Evolutionary conservation across 2,797 vertebrate genomes (phyloP).

Genomic region (Megaceryle alcyon): DNA sequence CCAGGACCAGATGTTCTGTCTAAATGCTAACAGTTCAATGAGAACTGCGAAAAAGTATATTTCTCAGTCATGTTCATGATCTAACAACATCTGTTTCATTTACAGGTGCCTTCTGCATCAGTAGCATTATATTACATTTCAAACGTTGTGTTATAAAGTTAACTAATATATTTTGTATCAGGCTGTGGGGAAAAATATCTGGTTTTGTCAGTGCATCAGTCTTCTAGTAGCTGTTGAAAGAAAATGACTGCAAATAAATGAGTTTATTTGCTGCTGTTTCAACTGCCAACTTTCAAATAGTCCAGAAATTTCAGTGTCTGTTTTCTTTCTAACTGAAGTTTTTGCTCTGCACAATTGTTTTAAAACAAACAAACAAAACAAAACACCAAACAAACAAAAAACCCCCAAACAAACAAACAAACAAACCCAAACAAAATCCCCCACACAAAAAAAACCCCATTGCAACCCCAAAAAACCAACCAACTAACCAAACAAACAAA

Average conservation of each 20-base stretch:
- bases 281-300: not conserved
- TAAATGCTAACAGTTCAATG: slow-evolving; percentile 23
- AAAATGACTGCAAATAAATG: not conserved
- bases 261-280: not conserved
- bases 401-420: too few relatives aligned
- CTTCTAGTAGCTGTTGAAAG: not conserved
- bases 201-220: not conserved
- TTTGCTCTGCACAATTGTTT: not conserved
- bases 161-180: not conserved
- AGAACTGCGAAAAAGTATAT: not conserved
- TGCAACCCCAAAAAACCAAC: too few relatives aligned
- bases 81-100: slow-evolving; percentile 16
- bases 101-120: slow-evolving; percentile 19
- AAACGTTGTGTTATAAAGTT: not conserved
- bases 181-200: not conserved
- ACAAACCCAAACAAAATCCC: too few relatives aligned
- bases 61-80: slow-evolving; percentile 14
- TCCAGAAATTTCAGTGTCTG: not conserved
- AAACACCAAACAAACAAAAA: not conserved
- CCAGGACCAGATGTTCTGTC: slow-evolving; percentile 55
- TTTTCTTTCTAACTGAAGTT: not conserved
- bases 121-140: not conserved
- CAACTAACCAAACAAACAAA: too few relatives aligned
- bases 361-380: not conserved
- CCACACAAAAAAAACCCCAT: too few relatives aligned